Evolutionary conservation across 2,113 vertebrate genomes (phyloP).

Genomic region (Melanotaenia duboulayi): DNA sequence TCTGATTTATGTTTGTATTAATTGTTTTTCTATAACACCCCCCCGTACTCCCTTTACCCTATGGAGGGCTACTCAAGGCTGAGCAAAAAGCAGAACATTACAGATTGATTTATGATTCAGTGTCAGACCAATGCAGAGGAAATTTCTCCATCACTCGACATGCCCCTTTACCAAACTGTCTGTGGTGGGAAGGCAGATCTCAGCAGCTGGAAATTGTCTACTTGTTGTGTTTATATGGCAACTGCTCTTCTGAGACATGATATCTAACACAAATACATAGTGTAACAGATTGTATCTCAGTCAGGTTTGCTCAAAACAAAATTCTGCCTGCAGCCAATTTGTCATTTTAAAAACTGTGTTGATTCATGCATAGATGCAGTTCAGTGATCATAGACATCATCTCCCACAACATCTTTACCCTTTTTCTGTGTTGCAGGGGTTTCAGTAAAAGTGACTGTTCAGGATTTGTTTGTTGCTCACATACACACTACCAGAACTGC

Average conservation of each 20-base stretch:
- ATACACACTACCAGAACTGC: not conserved
- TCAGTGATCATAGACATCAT: not conserved
- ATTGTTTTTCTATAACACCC: too few relatives aligned
- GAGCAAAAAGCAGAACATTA: too few relatives aligned
- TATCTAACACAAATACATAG: not conserved
- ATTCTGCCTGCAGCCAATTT: not conserved
- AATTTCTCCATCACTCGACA: too few relatives aligned
- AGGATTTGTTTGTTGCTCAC: not conserved
- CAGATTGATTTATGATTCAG: too few relatives aligned
- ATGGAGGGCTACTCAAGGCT: too few relatives aligned
- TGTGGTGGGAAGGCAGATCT: not conserved
- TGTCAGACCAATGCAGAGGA: too few relatives aligned
- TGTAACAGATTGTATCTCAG: not conserved
- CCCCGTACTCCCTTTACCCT: too few relatives aligned
- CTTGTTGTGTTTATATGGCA: not conserved
- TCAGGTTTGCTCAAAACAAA: not conserved
- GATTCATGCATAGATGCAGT: not conserved
- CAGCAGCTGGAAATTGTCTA: not conserved
- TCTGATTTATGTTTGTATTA: too few relatives aligned
- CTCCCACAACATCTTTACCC: not conserved
- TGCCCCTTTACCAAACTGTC: too few relatives aligned
- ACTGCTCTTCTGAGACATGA: not conserved
- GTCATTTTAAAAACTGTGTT: too few relatives aligned
- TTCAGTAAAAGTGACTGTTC: not conserved
- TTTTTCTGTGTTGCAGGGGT: not conserved